phyloP scores from a whole-genome alignment of 2,113 vertebrate genomes.

The Eudyptes chrysolophus region DNA sequence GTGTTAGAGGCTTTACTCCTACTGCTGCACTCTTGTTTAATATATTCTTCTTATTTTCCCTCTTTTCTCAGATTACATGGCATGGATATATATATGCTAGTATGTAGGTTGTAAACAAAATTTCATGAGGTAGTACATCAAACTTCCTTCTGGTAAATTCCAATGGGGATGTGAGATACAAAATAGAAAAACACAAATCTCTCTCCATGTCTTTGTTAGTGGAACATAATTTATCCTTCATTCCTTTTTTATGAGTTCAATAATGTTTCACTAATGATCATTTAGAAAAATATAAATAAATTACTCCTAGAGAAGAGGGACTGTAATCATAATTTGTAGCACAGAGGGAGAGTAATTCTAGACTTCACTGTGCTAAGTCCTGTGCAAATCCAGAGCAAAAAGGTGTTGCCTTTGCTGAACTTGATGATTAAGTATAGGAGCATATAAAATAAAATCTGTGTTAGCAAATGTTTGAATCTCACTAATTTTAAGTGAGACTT shows the following conservation, averaged over 20 bases:
- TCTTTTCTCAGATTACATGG: neutral
- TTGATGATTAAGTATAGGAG: neutral
- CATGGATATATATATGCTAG: neutral
- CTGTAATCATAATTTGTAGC: neutral
- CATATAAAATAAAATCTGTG: neutral
- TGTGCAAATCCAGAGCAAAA: neutral
- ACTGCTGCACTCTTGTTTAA: neutral
- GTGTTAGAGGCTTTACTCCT: neutral
- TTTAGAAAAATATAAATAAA: neutral
- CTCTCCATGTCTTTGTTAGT: neutral
- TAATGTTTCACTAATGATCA: neutral
- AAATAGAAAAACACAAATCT: neutral
- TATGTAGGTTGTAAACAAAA: neutral
- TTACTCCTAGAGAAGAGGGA: neutral
- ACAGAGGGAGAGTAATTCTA: neutral
- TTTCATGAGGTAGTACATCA: neutral
- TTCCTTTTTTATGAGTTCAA: neutral
- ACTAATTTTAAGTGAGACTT: neutral
- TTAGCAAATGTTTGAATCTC: neutral
- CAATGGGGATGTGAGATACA: neutral
- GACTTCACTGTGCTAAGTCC: neutral
- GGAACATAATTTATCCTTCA: neutral
- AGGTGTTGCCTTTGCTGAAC: neutral
- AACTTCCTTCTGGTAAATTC: neutral
- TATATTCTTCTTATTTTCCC: neutral